Percentiles rank a stretch among this genome's conserved stretches.
phyloP scores from a whole-genome alignment of 1,140 invertebrate genomes.

The Geopemphigus sp. region DNA sequence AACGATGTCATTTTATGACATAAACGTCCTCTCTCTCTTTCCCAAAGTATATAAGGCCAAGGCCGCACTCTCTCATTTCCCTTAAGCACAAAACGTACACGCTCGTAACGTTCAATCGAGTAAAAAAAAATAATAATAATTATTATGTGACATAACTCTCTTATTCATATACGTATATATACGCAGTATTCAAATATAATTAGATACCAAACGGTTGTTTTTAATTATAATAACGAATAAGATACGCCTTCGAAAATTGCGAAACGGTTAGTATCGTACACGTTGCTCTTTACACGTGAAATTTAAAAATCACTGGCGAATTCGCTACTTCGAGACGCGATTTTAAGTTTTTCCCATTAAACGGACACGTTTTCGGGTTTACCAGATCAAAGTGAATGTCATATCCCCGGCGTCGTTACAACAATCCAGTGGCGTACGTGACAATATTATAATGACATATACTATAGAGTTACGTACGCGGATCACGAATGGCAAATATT shows the following conservation, averaged over 20 bases:
- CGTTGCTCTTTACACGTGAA: too few species aligned
- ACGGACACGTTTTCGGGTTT: background rate
- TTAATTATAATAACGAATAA: too few species aligned
- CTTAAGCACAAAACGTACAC: slow-evolving; percentile 1
- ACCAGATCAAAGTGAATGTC: background rate
- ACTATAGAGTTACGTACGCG: background rate
- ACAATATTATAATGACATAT: background rate
- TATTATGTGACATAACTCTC: background rate
- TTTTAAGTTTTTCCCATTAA: too few species aligned
- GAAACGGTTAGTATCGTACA: too few species aligned
- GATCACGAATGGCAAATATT: slow-evolving; percentile 1
- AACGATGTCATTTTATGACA: slow-evolving; percentile 32
- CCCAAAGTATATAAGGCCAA: slow-evolving; percentile 21
- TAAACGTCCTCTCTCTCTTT: slow-evolving; percentile 11
- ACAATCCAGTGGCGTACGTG: slow-evolving; percentile 8
- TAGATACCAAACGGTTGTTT: too few species aligned
- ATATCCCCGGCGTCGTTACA: too few species aligned
- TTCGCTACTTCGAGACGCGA: too few species aligned
- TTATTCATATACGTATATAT: background rate
- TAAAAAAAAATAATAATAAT: background rate
- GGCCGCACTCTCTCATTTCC: slow-evolving; percentile 32
- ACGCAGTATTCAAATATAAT: too few species aligned
- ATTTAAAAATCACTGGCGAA: too few species aligned
- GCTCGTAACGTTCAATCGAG: background rate
- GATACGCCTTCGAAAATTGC: too few species aligned